These are phyloP conservation scores for Tetropium fuscum DNA, from an alignment of 2,888 invertebrate genomes.

Conservation along the genomic window DNA sequence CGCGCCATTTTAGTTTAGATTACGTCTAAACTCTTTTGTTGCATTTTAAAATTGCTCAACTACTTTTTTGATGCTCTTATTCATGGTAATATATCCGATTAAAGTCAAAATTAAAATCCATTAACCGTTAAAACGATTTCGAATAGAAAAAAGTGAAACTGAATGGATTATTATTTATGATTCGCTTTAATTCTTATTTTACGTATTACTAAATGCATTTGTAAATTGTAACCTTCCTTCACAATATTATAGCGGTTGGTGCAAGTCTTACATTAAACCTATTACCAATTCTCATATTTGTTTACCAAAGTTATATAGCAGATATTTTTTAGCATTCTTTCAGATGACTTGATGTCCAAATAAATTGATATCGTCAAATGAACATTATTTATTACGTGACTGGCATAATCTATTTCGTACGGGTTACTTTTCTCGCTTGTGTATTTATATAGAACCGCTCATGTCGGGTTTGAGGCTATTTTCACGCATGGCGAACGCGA, in stretches of 20 bases:
- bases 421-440: constrained; percentile 16
- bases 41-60: constrained; percentile 22
- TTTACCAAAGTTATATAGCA: too few relatives aligned
- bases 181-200: constrained; percentile 1
- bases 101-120: constrained; percentile 6
- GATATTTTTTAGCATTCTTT: too few relatives aligned
- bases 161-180: background rate
- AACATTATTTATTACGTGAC: too few relatives aligned
- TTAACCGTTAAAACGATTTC: constrained; percentile 13
- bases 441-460: constrained; percentile 34
- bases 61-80: constrained; percentile 22
- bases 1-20: constrained; percentile 22
- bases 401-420: too few relatives aligned
- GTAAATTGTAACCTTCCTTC: too few relatives aligned
- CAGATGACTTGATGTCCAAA: too few relatives aligned
- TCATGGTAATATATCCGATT: constrained; percentile 19
- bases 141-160: background rate
- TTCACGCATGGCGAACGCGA: constrained; percentile 53
- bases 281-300: too few relatives aligned
- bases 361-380: too few relatives aligned
- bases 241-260: too few relatives aligned
- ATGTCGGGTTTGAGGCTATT: constrained; percentile 55
- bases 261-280: too few relatives aligned
- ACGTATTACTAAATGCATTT: constrained; percentile 2
- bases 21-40: constrained; percentile 10